Percentiles rank a stretch among this genome's conserved stretches.
Conservation (phyloP, 2,113 vertebrate species). For the Tetrao urogallus region DNA sequence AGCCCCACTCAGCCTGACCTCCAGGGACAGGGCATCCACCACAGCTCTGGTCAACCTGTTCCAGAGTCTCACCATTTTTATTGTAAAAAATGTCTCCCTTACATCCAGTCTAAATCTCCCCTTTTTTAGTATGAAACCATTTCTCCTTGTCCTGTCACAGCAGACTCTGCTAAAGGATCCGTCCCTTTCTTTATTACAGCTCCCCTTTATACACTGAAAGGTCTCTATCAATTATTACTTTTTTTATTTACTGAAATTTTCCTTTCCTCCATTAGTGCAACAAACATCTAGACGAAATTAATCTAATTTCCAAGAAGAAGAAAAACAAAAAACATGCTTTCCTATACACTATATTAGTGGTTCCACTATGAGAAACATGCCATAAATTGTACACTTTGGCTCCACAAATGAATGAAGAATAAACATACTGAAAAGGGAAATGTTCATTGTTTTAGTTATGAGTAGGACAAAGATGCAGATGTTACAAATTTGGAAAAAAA, state of each 20-base stretch:
- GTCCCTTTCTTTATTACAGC: too few species aligned
- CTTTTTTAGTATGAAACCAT: too few species aligned
- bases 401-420: not conserved
- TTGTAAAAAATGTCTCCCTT: too few species aligned
- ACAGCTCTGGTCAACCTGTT: too few species aligned
- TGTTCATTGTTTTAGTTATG: not conserved
- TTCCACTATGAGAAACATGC: not conserved
- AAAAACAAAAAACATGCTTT: rapidly evolving
- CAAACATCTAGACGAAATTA: not conserved
- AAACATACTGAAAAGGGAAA: not conserved
- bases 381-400: not conserved
- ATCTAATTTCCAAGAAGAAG: not conserved
- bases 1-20: too few species aligned
- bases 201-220: too few species aligned
- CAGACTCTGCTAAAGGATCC: too few species aligned
- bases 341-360: not conserved
- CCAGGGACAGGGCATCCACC: too few species aligned
- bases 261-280: not conserved
- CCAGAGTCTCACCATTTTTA: too few species aligned
- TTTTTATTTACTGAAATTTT: not conserved
- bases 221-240: not conserved
- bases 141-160: too few species aligned
- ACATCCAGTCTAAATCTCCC: too few species aligned
- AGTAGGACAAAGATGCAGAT: not conserved
- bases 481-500: not conserved